These are phyloP conservation scores for Addax nasomaculatus DNA, from an alignment of 2,113 vertebrate genomes.

Conservation along the genomic window DNA sequence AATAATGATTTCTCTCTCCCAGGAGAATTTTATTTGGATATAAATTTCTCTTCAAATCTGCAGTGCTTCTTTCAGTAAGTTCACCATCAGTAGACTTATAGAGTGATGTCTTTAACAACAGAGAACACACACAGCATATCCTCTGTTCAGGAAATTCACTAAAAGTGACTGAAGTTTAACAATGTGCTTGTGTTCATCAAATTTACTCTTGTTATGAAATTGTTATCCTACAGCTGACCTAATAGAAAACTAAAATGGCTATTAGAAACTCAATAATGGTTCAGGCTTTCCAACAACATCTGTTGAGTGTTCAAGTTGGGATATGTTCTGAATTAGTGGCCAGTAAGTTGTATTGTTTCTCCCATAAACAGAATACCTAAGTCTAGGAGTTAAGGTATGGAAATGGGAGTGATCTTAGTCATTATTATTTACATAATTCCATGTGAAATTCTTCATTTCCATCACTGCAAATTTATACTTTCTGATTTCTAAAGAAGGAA, in stretches of 20 bases:
- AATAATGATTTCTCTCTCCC: background rate
- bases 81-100: background rate
- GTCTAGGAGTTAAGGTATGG: background rate
- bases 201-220: background rate
- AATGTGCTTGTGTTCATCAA: background rate
- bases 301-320: background rate
- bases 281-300: background rate
- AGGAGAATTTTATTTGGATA: background rate
- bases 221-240: background rate
- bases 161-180: background rate
- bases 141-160: background rate
- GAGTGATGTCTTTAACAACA: background rate
- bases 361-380: background rate
- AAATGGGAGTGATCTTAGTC: background rate
- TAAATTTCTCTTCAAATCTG: background rate
- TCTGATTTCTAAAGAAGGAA: background rate
- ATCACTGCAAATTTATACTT: background rate
- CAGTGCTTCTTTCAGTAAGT: background rate
- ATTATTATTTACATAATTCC: background rate
- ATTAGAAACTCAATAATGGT: background rate
- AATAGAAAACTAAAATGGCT: background rate
- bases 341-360: background rate
- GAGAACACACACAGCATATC: background rate
- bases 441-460: background rate
- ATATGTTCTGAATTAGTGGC: background rate